Base-by-base conservation (phyloP, 1,140 invertebrate species). In the Thaumetopoea pityocampa region DNA sequence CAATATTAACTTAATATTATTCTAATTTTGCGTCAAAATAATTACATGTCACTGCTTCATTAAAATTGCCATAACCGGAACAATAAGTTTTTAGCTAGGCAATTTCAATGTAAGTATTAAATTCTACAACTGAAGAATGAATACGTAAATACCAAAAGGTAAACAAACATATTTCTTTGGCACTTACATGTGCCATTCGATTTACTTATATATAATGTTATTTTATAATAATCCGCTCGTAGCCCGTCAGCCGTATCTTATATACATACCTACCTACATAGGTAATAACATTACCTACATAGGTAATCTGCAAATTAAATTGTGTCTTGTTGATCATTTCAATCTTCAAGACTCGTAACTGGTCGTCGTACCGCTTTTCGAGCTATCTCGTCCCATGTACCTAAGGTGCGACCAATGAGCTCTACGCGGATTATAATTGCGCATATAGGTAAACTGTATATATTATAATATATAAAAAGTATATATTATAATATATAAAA, bases 211-310 rank as follows among this genome's bases (percentile, higher is more conserved):
- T 10, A 26, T 18, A 37, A 37, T 23, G 24, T 7, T 30, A 4
- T n/a, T 15, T 4, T 1, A 1, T 40, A 22, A 8, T 17, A 14
- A 5, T 18, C 30, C 15, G 17, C 9, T 26, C n/a, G 16, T 24
- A 30, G 6, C n/a, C n/a, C n/a, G n/a, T n/a, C n/a, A n/a, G n/a
- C n/a, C n/a, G n/a, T n/a, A n/a, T n/a, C n/a, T n/a, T n/a, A n/a
- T n/a, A n/a, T n/a, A n/a, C 24, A 19, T 29, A 11, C 19, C 24
- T 29, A 19, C 23, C 22, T 18, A 34, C 9, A 23, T 40, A 36
- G 44, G 38, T 43, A 38, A 29, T 54, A 50, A n/a, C n/a, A n/a
- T n/a, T 54, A 59, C 29, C 26, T 44, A 58, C 20, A 51, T 41
- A 30, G 37, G 37, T 41, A 32, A 30, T 22, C 7, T 17, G 29